Evolutionary conservation across 2,113 vertebrate genomes (phyloP).

Genomic region (Macroglossus sobrinus): DNA sequence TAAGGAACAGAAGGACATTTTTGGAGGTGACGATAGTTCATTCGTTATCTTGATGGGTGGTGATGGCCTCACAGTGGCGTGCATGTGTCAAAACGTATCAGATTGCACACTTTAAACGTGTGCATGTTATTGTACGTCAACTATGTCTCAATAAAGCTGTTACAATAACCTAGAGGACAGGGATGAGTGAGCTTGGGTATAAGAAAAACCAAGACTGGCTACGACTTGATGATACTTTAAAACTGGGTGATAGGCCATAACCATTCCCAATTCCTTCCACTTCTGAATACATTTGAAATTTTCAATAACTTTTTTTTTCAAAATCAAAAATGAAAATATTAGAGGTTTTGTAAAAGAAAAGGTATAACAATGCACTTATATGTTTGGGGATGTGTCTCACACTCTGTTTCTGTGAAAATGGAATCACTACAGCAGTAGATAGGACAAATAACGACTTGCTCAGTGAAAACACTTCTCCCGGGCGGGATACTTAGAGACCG

Average conservation of each 20-base stretch:
- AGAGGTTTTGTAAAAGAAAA: not conserved
- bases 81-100: not conserved
- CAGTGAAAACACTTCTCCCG: not conserved
- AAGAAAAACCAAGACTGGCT: not conserved
- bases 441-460: not conserved
- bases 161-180: not conserved
- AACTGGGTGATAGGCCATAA: not conserved
- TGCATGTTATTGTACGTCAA: too few species aligned
- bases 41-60: not conserved
- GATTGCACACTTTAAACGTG: fast-evolving
- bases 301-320: not conserved
- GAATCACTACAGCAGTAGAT: not conserved
- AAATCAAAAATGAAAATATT: not conserved
- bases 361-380: fast-evolving
- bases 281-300: not conserved
- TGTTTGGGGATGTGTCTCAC: not conserved
- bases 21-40: not conserved
- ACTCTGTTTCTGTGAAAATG: not conserved
- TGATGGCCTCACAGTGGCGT: not conserved
- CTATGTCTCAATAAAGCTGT: not conserved
- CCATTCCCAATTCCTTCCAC: not conserved
- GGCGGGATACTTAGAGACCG: not conserved
- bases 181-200: fast-evolving
- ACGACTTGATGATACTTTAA: not conserved
- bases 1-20: not conserved